Conservation (phyloP, 2,888 invertebrate genomes). For the Ennomos erosarius region DNA sequence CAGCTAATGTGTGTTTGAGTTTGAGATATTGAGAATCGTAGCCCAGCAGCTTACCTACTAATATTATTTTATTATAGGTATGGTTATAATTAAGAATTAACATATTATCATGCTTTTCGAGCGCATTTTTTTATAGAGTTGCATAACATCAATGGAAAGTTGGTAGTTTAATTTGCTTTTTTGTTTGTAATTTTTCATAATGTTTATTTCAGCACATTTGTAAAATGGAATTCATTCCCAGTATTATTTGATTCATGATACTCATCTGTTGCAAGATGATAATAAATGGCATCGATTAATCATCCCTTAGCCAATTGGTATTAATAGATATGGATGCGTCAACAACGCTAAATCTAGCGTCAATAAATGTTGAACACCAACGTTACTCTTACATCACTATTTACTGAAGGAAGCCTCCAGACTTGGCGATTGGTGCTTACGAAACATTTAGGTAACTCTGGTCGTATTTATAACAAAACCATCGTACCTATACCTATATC, state of each 20-base stretch:
- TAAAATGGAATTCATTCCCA: neutral
- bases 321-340: constrained; percentile 38
- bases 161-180: too few species aligned
- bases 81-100: neutral
- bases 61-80: too few species aligned
- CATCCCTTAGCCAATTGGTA: constrained; percentile 26
- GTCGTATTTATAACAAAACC: constrained; percentile 68
- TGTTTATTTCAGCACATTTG: too few species aligned
- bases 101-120: too few species aligned
- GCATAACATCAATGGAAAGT: too few species aligned
- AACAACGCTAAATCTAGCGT: constrained; percentile 45
- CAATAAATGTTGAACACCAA: constrained; percentile 41
- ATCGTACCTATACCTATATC: constrained; percentile 45
- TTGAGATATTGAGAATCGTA: too few species aligned
- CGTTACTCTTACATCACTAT: constrained; percentile 68
- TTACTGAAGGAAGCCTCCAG: constrained; percentile 70
- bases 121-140: too few species aligned
- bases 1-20: too few species aligned
- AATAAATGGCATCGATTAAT: constrained; percentile 22
- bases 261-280: constrained; percentile 6
- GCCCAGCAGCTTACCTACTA: too few species aligned
- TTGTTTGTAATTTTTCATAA: too few species aligned
- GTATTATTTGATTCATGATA: constrained; percentile 21
- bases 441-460: constrained; percentile 58
- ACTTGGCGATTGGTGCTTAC: constrained; percentile 56